Percentiles rank a stretch among this genome's conserved stretches.
These are phyloP conservation scores for Platyrinchus mystaceus DNA, from an alignment of 2,797 vertebrate species.

Conservation along the genomic window DNA sequence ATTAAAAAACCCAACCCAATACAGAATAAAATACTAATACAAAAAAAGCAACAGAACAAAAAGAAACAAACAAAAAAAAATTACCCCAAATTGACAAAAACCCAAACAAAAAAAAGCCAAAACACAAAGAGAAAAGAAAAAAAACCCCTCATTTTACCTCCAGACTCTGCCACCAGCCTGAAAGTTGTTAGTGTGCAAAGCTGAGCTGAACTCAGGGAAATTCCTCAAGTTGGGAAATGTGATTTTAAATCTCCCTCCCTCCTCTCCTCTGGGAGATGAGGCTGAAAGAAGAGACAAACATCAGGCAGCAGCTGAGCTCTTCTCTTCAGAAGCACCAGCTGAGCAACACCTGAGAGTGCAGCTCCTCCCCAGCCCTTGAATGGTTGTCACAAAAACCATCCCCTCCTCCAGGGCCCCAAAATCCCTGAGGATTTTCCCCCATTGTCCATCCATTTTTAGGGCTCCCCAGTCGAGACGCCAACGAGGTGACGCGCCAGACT, in stretches of 20 bases:
- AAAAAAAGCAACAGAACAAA: no score
- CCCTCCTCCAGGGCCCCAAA: background rate
- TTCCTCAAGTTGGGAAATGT: background rate
- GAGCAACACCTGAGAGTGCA: background rate
- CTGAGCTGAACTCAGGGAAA: background rate
- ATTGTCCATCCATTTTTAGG: background rate
- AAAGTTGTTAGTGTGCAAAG: background rate
- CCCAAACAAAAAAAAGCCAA: no score
- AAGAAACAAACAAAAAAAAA: background rate
- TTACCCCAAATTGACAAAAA: background rate
- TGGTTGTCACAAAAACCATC: background rate
- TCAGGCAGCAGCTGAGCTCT: fast-evolving
- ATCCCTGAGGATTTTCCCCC: background rate
- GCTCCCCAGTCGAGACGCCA: background rate
- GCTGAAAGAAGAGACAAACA: background rate
- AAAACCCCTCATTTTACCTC: background rate
- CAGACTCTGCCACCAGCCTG: background rate
- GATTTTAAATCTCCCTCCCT: background rate
- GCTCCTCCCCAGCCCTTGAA: background rate
- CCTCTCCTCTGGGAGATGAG: background rate
- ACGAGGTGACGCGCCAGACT: background rate
- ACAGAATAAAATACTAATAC: no score
- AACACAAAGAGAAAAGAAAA: background rate
- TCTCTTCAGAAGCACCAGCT: background rate
- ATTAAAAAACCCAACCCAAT: no score